phyloP scores from a whole-genome alignment of 2,797 vertebrate genomes.

The Anableps anableps region DNA sequence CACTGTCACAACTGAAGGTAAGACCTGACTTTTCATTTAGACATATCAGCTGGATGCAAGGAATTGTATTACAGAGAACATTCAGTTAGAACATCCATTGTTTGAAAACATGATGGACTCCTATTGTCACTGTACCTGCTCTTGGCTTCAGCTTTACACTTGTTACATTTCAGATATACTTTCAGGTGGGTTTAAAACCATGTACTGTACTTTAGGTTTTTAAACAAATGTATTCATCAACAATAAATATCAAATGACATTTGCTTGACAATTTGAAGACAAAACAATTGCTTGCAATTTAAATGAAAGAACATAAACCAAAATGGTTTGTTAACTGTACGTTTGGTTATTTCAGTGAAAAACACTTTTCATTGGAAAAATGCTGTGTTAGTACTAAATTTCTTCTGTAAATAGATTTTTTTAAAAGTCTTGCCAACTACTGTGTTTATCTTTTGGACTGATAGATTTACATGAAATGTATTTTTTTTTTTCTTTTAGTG shows the following conservation, averaged over 20 bases:
- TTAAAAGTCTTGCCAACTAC: neutral
- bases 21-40: slow-evolving; percentile 29
- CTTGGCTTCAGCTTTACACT: slow-evolving; percentile 31
- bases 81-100: slow-evolving; percentile 10
- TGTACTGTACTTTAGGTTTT: neutral
- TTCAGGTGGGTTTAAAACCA: neutral
- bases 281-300: neutral
- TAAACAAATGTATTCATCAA: neutral
- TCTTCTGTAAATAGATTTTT: neutral
- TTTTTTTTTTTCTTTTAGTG: no score
- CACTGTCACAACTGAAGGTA: slow-evolving; percentile 47
- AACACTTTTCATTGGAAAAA: neutral
- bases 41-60: neutral
- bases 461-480: neutral
- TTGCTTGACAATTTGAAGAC: neutral
- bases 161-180: neutral
- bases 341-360: neutral
- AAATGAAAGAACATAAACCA: neutral
- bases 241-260: neutral
- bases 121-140: slow-evolving; percentile 29
- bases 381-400: neutral
- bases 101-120: slow-evolving; percentile 12
- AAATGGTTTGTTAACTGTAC: neutral
- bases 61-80: neutral
- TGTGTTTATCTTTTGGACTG: neutral